phyloP scores from a whole-genome alignment of 37 sponge, comb jelly and placozoan species.

The Petrosia ficiformis region DNA sequence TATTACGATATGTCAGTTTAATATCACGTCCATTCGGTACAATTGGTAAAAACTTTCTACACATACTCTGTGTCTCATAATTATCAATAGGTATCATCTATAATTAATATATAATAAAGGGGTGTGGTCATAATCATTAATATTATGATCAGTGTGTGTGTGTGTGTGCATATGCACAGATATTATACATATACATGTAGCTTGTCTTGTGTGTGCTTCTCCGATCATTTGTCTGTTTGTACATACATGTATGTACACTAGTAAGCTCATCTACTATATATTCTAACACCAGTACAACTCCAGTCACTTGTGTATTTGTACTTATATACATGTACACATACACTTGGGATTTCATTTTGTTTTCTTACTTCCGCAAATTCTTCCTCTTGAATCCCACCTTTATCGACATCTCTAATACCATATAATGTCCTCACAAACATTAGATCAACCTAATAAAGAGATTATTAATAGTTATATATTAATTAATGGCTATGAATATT shows the following conservation, averaged over 20 bases:
- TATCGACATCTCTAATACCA: slow-evolving; percentile 71
- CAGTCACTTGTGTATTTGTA: no score
- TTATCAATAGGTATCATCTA: slow-evolving; percentile 82
- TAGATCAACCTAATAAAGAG: slow-evolving; percentile 48
- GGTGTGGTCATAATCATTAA: neutral
- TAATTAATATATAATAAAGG: neutral
- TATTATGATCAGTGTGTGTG: neutral
- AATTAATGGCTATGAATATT: no score
- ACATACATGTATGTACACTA: no score
- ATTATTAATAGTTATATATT: no score
- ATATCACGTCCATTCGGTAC: slow-evolving; percentile 76
- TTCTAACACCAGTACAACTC: no score
- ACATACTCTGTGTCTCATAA: slow-evolving; percentile 77
- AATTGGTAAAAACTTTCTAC: slow-evolving; percentile 72
- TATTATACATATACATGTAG: neutral
- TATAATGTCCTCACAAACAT: slow-evolving; percentile 40
- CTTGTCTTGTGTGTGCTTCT: neutral
- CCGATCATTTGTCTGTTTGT: no score
- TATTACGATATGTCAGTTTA: slow-evolving; percentile 65
- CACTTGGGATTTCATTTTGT: no score
- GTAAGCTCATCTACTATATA: no score
- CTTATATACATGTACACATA: no score
- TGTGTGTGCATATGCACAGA: neutral
- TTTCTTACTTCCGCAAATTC: slow-evolving; percentile 82
- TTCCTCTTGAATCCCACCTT: slow-evolving; percentile 64